Evolutionary conservation across 2,113 vertebrate species (phyloP), one percentile per base, ranked within the genome.

Genomic region (Sigmodon hispidus): DNA sequence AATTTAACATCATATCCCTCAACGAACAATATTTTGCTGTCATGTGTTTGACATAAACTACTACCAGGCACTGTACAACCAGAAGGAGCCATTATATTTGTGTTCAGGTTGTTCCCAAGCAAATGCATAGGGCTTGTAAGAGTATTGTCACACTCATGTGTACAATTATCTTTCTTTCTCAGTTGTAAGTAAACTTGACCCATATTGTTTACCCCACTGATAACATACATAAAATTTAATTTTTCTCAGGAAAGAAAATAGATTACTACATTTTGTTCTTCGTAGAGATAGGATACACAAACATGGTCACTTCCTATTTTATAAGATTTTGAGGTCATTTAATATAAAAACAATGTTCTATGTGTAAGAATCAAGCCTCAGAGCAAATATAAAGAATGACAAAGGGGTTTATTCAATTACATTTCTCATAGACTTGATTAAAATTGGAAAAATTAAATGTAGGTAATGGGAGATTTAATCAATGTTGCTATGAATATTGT

Each of bases 381-480:
- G 5, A n/a, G 2, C 1, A 96, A 94, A 89, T 72, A 80, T 12
- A 69, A 50, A 81, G 93, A 92, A 94, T 0, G 89, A 69, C 61
- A 4, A 1, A 17, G n/a, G 45, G 57, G 85, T 95, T 31, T 0
- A 13, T 48, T 59, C 22, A 22, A 43, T 52, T 75, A 0, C 48
- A 15, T 67, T 67, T 3, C 57, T 72, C 48, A 52, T 0, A 75
- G 5, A 9, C 34, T 90, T 92, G 55, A 95, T 63, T 96, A 96
- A 95, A 36, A 92, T 40, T 93, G 26, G 48, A 77, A 72, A 75
- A 95, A 50, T 9, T 80, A 96, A 77, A 88, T 94, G 43, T 80
- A 93, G 7, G 13, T 63, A 67, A 96, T 89, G 72, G 83, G 70
- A 89, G 57, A 86, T 85, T 84, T 34, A 61, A 96, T 57, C 97